A percentile compares a stretch with the other conserved stretches of the same genome.
These are phyloP conservation scores for Craterocephalus amniculus DNA, from an alignment of 2,797 vertebrate species.

Conservation along the genomic window DNA sequence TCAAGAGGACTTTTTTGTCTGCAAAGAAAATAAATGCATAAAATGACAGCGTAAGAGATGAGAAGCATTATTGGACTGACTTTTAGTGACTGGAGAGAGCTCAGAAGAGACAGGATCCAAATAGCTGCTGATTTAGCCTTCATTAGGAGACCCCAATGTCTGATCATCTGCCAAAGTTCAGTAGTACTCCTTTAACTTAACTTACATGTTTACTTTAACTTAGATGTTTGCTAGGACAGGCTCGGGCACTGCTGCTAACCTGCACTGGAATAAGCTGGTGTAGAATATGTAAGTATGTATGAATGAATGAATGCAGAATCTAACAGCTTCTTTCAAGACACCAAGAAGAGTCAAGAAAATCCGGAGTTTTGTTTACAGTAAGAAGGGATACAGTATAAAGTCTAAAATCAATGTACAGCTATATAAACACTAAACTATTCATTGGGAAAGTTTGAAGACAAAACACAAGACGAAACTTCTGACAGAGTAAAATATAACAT, in stretches of 20 bases:
- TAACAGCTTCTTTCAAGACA: too few relatives aligned
- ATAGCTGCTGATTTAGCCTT: too few relatives aligned
- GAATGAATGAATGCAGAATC: neutral
- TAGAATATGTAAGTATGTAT: neutral
- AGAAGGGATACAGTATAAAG: neutral
- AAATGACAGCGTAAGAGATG: neutral
- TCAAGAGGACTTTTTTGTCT: neutral
- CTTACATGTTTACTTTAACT: too few relatives aligned
- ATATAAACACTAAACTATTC: neutral
- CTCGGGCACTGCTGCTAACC: too few relatives aligned
- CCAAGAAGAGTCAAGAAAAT: too few relatives aligned
- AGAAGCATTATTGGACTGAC: neutral
- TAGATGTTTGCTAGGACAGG: too few relatives aligned
- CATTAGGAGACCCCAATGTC: too few relatives aligned
- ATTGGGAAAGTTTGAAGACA: neutral
- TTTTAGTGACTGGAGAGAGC: neutral
- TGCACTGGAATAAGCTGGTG: neutral
- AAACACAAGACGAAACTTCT: neutral
- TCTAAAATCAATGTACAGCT: neutral
- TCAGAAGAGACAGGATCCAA: neutral
- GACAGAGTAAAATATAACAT: neutral
- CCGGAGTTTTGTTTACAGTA: neutral
- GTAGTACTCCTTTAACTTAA: too few relatives aligned
- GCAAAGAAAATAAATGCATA: neutral
- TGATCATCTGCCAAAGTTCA: too few relatives aligned